Conservation (phyloP, 1,140 invertebrate genomes). For the Hetaerina americana region DNA sequence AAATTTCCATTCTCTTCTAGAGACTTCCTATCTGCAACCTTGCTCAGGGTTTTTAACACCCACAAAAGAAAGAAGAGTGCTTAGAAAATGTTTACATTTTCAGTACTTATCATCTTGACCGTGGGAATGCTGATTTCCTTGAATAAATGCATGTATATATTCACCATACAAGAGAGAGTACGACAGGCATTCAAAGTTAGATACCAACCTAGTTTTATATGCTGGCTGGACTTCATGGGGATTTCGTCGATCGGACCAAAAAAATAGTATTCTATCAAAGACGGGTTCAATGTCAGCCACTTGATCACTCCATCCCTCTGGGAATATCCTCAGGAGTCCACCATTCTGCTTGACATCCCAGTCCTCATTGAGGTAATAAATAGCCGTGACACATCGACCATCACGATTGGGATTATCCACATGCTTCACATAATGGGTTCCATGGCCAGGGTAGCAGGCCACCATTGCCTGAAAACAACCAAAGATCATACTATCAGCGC, state of each 20-base stretch:
- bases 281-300: slow-evolving; percentile 86
- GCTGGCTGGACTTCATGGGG: slow-evolving; percentile 94
- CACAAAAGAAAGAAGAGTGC: no score
- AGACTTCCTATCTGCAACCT: no score
- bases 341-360: slow-evolving; percentile 70
- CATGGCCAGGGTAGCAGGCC: slow-evolving; percentile 86
- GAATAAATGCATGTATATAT: no score
- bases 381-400: slow-evolving; percentile 86
- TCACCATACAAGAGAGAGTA: not conserved
- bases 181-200: not conserved
- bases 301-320: slow-evolving; percentile 61
- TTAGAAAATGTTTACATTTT: no score
- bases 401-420: slow-evolving; percentile 96
- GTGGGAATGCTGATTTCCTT: no score
- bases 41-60: no score
- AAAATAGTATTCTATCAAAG: slow-evolving; percentile 89
- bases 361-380: slow-evolving; percentile 90
- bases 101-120: no score
- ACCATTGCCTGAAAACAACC: slow-evolving; percentile 83
- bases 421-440: slow-evolving; percentile 88
- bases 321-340: slow-evolving; percentile 72
- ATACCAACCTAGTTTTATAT: slow-evolving; percentile 48
- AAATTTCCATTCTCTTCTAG: no score
- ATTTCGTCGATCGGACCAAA: slow-evolving; percentile 94
- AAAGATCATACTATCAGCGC: no score